A percentile compares a stretch with the other conserved stretches of the same genome.
Evolutionary conservation across 2,797 vertebrate species (phyloP).

Genomic region (Micropoecilia bifurca): DNA sequence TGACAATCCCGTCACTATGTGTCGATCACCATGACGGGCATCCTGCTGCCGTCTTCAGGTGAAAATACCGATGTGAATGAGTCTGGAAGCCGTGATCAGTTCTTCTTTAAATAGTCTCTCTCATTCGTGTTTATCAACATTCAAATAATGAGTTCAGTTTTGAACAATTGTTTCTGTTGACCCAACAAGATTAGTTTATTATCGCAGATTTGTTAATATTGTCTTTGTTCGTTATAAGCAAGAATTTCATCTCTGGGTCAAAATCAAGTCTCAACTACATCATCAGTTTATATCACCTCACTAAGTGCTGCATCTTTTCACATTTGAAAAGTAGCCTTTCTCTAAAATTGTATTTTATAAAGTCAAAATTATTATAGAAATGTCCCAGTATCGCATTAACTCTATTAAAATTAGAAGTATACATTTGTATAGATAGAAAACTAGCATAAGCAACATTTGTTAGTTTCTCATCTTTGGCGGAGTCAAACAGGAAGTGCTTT

Average conservation of each 20-base stretch:
- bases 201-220: background rate
- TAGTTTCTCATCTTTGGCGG: background rate
- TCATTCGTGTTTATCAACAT: background rate
- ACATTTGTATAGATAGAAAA: background rate
- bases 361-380: background rate
- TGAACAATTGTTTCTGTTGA: background rate
- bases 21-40: slow-evolving; percentile 9
- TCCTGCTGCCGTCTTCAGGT: slow-evolving; percentile 12
- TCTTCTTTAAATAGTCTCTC: background rate
- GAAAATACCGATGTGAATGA: background rate
- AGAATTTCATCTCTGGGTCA: background rate
- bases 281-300: background rate
- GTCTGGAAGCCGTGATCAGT: background rate
- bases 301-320: background rate
- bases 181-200: background rate
- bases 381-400: background rate
- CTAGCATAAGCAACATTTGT: background rate
- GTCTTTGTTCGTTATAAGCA: background rate
- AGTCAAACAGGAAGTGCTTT: background rate
- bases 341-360: background rate
- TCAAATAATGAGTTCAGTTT: background rate
- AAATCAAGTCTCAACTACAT: background rate
- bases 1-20: slow-evolving; percentile 34
- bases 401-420: background rate
- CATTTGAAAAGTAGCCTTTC: background rate